phyloP scores from a whole-genome alignment of 1,140 invertebrate species.

The Portunus trituberculatus region DNA sequence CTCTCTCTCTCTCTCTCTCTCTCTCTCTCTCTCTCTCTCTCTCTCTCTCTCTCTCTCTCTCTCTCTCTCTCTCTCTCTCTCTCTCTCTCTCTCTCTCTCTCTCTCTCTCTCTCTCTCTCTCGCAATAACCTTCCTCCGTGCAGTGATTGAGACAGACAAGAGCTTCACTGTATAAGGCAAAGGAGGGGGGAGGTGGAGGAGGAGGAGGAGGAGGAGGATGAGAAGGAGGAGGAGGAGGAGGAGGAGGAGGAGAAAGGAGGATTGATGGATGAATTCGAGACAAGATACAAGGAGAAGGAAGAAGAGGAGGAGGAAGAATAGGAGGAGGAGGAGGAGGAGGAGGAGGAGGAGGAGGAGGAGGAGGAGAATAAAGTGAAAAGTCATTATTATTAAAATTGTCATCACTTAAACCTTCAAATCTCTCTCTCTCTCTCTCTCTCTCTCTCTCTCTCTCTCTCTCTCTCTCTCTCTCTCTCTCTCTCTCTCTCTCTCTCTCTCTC shows the following conservation, averaged over 20 bases:
- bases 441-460: neutral
- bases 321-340: neutral
- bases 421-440: neutral
- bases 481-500: slow-evolving; percentile 20
- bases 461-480: neutral
- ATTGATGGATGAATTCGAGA: too few relatives aligned
- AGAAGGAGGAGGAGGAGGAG: neutral
- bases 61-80: neutral
- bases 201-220: neutral
- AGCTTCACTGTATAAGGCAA: neutral
- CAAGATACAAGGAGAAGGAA: neutral
- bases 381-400: too few relatives aligned
- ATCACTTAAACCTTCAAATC: too few relatives aligned
- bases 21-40: neutral
- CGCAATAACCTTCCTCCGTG: neutral
- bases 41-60: neutral
- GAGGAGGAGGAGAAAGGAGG: neutral
- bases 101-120: neutral
- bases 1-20: neutral
- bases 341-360: too few relatives aligned
- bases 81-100: neutral
- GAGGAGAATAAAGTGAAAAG: too few relatives aligned
- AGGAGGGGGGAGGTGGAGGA: neutral
- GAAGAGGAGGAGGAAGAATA: neutral
- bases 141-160: neutral